phyloP scores from a whole-genome alignment of 2,113 vertebrate genomes.

The Pelobates fuscus region DNA sequence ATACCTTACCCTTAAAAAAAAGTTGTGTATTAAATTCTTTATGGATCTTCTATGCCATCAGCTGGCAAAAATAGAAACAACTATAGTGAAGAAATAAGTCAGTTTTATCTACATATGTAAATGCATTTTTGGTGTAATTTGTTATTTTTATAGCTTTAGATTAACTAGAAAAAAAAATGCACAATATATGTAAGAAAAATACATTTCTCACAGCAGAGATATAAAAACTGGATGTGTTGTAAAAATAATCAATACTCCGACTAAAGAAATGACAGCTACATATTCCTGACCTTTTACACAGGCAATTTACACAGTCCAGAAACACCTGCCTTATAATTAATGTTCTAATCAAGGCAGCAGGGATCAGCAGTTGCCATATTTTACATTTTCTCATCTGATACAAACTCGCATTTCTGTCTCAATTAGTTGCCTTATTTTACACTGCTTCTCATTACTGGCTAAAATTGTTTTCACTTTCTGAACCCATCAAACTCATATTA shows the following conservation, averaged over 20 bases:
- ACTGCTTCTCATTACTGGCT: constrained; percentile 64
- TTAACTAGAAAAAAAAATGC: not conserved
- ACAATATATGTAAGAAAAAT: constrained; percentile 9
- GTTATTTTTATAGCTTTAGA: not conserved
- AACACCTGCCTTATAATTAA: constrained; percentile 76
- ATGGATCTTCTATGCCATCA: too few relatives aligned
- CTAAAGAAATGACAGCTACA: constrained; percentile 60
- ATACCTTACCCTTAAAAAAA: too few relatives aligned
- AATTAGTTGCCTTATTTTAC: constrained; percentile 67
- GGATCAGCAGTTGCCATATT: constrained; percentile 54
- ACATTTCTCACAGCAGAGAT: constrained; percentile 47
- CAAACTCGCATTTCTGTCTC: constrained; percentile 56
- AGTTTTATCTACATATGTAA: too few relatives aligned
- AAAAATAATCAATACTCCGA: constrained; percentile 65
- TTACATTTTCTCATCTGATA: constrained; percentile 46
- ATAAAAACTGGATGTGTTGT: constrained; percentile 59
- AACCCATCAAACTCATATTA: constrained; percentile 62
- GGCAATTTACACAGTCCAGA: constrained; percentile 64
- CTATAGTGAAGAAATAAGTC: too few relatives aligned
- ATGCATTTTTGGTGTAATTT: too few relatives aligned
- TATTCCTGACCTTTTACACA: constrained; percentile 70
- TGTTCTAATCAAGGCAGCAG: constrained; percentile 69
- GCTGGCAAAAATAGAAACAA: too few relatives aligned
- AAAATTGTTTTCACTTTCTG: constrained; percentile 71
- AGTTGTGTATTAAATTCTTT: too few relatives aligned